Evolutionary conservation across 2,888 invertebrate genomes (phyloP), one percentile per base, ranked within the genome.

Genomic region (Leucophora obtusa): DNA sequence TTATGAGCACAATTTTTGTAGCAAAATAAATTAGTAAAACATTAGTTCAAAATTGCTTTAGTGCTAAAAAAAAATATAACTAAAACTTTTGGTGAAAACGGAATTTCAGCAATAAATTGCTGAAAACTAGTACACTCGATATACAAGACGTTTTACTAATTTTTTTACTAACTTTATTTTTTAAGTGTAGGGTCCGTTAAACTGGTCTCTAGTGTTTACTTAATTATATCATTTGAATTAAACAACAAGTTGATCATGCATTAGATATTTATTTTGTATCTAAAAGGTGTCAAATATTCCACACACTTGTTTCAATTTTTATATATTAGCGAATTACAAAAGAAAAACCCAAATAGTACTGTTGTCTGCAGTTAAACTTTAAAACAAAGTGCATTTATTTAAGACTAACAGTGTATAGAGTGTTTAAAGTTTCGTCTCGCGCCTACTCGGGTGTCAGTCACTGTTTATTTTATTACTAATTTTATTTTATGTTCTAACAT

Each of bases 371-470:
- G 35, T 47, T 53, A 59, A 50, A 18, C 21, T 38, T 58, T 17
- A 47, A 21, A 11, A 43, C 38, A 56, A 72, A 54, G 28, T 53
- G 35, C 58, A 66, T 38, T 72, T 18, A 66, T 38, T 72, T 18
- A 47, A 50, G 56, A 69, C 4, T n/a, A 14, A 47, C 24, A 51
- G 1, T 51, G 38, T 24, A 50, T 33, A 58, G 11, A 58, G 51
- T 70, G 53, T 59, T 47, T 70, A 24, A 68, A 15, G 33, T 75
- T 75, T 71, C 66, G 66, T 21, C 60, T 75, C 38, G 66, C 62
- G 70, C 75, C 75, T 75, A 66, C 71, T 79, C 79, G 60, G 71
- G 62, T 79, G 50, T 60, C 79, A 70, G 60, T 15, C 70, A 58
- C 66, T 60, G 11, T 78, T 65, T 70, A 53, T 53, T 18, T 17